These are phyloP conservation scores for Lemur catta DNA, from an alignment of 2,797 vertebrate species.

Conservation along the genomic window DNA sequence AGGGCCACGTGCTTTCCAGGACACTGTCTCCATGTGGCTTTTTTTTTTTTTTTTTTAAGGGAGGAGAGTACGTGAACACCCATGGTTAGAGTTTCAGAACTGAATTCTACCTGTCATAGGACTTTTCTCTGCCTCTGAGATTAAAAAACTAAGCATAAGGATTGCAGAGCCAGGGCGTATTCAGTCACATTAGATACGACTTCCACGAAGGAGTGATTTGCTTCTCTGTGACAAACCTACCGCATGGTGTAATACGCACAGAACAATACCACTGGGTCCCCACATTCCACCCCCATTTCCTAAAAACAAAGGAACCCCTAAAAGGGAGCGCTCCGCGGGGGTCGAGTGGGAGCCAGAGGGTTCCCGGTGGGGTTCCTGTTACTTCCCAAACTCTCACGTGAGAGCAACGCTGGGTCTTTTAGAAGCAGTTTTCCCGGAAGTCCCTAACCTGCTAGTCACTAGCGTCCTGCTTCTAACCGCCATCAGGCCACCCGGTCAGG, in stretches of 20 bases:
- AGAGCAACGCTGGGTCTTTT: neutral
- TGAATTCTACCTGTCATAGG: fast-evolving
- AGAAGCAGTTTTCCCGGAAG: neutral
- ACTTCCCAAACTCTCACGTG: no score
- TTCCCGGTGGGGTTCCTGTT: no score
- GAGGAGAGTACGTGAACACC: neutral
- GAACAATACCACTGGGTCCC: fast-evolving
- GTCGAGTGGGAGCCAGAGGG: fast-evolving
- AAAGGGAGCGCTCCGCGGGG: neutral
- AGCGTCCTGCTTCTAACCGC: fast-evolving
- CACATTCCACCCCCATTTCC: neutral
- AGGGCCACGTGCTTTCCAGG: fast-evolving
- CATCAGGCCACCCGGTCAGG: fast-evolving
- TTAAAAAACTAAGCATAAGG: neutral
- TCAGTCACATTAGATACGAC: fast-evolving
- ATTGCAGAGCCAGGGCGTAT: fast-evolving
- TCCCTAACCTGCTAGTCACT: neutral
- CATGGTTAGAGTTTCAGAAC: neutral
- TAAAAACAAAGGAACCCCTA: neutral
- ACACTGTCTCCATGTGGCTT: fast-evolving
- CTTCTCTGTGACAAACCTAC: neutral
- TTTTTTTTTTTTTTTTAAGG: neutral
- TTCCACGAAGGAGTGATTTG: neutral
- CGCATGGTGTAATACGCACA: fast-evolving
- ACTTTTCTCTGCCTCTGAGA: neutral